A percentile compares a stretch with the other conserved stretches of the same genome.
phyloP scores from a whole-genome alignment of 2,113 vertebrate genomes.

The Addax nasomaculatus region DNA sequence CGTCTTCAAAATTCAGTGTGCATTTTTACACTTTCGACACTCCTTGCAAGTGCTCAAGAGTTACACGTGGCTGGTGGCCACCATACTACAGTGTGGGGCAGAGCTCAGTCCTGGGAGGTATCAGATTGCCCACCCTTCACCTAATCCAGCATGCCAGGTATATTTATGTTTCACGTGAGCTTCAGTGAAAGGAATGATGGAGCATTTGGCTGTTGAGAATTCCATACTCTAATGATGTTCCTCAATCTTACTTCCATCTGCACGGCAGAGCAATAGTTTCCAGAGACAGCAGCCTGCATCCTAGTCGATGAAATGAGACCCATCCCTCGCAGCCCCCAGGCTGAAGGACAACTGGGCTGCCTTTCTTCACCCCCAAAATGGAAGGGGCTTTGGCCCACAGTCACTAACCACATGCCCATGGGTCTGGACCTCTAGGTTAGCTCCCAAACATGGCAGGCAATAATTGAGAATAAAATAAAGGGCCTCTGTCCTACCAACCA shows the following conservation, averaged over 20 bases:
- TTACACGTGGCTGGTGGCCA: neutral
- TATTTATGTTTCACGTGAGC: neutral
- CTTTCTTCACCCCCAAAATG: neutral
- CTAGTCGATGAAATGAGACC: neutral
- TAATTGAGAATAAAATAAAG: neutral
- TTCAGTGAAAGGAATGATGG: neutral
- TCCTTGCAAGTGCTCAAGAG: neutral
- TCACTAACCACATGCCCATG: neutral
- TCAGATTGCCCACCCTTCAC: neutral
- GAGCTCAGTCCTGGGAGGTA: neutral
- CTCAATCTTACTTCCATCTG: neutral
- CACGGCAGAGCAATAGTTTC: neutral
- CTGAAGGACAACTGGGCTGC: neutral
- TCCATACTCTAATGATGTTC: neutral
- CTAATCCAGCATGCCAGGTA: neutral
- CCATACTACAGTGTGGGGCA: no score
- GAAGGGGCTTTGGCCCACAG: neutral
- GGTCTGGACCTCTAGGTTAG: neutral
- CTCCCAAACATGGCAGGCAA: neutral
- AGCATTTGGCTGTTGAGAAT: neutral
- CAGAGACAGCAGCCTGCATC: neutral
- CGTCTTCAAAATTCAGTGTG: neutral
- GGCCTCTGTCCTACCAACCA: neutral
- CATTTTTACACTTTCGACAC: neutral
- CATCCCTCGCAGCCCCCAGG: neutral